Percentiles rank a stretch among this genome's conserved stretches.
Conservation (phyloP, 2,113 vertebrate genomes). For the Albula goreensis region DNA sequence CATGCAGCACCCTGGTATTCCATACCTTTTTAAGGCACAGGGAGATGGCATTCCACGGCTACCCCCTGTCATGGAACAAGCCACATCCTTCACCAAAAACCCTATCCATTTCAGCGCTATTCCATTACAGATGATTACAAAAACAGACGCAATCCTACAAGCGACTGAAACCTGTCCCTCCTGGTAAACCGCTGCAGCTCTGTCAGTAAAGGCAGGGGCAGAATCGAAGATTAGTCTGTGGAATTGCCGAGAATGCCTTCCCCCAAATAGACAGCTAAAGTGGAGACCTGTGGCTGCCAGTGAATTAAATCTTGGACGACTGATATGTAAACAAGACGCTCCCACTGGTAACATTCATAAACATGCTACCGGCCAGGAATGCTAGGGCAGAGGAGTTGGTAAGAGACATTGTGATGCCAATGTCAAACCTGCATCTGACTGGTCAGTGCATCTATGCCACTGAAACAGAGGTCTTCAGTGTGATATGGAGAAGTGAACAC, state of each 20-base stretch:
- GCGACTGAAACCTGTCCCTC: background rate
- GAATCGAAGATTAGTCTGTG: background rate
- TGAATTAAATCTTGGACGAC: background rate
- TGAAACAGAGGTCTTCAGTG: too few relatives aligned
- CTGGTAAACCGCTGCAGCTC: background rate
- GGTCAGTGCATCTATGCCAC: too few relatives aligned
- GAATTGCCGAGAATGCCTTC: conserved; percentile 1
- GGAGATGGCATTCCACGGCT: background rate
- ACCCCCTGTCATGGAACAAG: conserved; percentile 31
- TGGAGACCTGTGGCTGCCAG: background rate
- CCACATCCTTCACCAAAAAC: conserved; percentile 22
- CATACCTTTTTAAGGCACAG: conserved; percentile 42
- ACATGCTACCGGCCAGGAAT: background rate
- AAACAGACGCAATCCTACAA: conserved; percentile 34
- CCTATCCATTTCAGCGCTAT: conserved; percentile 32
- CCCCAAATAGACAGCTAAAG: conserved; percentile 16
- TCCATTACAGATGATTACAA: conserved; percentile 43
- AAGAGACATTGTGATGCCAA: too few relatives aligned
- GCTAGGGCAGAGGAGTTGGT: too few relatives aligned
- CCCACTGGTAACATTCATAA: background rate
- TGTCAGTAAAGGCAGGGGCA: background rate
- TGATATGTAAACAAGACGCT: background rate
- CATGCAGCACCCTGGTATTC: conserved; percentile 13
- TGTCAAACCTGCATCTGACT: too few relatives aligned
- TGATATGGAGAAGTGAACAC: background rate